Base-by-base conservation (phyloP, 2,113 vertebrate genomes). In the Pedetes capensis region DNA sequence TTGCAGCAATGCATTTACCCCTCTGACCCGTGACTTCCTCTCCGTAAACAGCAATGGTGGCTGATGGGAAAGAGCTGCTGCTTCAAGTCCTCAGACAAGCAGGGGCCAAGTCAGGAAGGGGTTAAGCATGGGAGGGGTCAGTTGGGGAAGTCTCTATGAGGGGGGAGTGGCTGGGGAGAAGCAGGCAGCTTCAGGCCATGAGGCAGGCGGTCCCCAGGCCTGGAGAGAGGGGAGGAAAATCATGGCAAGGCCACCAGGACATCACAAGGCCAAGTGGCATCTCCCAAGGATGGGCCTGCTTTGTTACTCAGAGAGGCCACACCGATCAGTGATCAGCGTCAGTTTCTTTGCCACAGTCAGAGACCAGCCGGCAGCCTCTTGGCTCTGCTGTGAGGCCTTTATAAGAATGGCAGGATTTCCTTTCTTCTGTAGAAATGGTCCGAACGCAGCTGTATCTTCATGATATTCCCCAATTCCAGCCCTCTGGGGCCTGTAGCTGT, bases 261-360 rank as follows among this genome's bases (percentile, higher is more conserved):
- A 53, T 66, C 29, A 0, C 2, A 25, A 22, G 32, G 29, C 16
- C 23, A 79, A 79, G 55, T 42, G 23, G 27, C 1, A 8, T 71
- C 63, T 59, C 47, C 71, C 0, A 0, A 42, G 32, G 9, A 8
- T 23, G 61, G 53, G 6, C 9, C 68, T 57, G 59, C 29, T 61
- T 37, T 2, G 1, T 5, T 23, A 27, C 32, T 44, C 66, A 0
- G 5, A 59, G 13, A 25, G 37, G 39, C 22, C 49, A 17, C 44
- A 14, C 42, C 13, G 32, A 61, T n/a, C n/a, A n/a, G n/a, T n/a
- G 16, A 13, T 2, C 11, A 49, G 44, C 1, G 22, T 71, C 59
- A 47, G 27, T 47, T 64, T 42, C 2, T 72, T 32, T 55, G 20
- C 37, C 37, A 55, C 12, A 22, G 42, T 13, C 8, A 3, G 39